Conservation (phyloP, 2,888 invertebrate species). For the Diaperis boleti region DNA sequence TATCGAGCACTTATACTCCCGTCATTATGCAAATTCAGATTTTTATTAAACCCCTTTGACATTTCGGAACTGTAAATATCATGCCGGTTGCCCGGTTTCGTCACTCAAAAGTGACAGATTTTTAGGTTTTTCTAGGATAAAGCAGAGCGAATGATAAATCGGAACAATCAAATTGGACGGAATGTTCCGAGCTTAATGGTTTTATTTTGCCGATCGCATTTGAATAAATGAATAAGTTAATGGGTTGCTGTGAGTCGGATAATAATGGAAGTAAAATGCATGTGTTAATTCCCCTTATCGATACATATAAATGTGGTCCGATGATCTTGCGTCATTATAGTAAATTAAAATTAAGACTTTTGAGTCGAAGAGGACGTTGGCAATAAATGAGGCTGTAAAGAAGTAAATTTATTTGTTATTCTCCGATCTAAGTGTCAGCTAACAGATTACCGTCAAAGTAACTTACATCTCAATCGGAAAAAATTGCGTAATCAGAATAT, state of each 20-base stretch:
- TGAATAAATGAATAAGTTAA: slow-evolving; percentile 37
- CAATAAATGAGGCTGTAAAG: slow-evolving; percentile 36
- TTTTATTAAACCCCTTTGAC: slow-evolving; percentile 13
- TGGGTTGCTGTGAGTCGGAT: slow-evolving; percentile 30
- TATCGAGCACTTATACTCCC: not conserved
- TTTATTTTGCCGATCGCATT: slow-evolving; percentile 30
- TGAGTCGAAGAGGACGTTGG: slow-evolving; percentile 28
- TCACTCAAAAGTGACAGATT: not conserved
- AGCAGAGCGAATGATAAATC: slow-evolving; percentile 1
- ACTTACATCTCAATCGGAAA: slow-evolving; percentile 37
- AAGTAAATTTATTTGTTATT: slow-evolving; percentile 42
- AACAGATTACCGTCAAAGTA: slow-evolving; percentile 38
- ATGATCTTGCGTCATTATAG: slow-evolving; percentile 30
- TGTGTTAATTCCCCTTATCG: slow-evolving; percentile 34
- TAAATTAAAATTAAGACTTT: slow-evolving; percentile 39
- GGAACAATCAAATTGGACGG: slow-evolving; percentile 26
- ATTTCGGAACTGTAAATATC: slow-evolving; percentile 1
- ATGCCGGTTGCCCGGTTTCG: not conserved
- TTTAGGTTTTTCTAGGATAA: not conserved
- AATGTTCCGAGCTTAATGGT: slow-evolving; percentile 28
- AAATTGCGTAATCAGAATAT: slow-evolving; percentile 39
- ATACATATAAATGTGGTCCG: slow-evolving; percentile 34
- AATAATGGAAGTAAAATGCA: slow-evolving; percentile 32
- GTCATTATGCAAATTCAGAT: slow-evolving; percentile 1
- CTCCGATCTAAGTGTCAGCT: slow-evolving; percentile 34